Conservation (phyloP, 2,888 invertebrate genomes). For the Teinopalpus imperialis region DNA sequence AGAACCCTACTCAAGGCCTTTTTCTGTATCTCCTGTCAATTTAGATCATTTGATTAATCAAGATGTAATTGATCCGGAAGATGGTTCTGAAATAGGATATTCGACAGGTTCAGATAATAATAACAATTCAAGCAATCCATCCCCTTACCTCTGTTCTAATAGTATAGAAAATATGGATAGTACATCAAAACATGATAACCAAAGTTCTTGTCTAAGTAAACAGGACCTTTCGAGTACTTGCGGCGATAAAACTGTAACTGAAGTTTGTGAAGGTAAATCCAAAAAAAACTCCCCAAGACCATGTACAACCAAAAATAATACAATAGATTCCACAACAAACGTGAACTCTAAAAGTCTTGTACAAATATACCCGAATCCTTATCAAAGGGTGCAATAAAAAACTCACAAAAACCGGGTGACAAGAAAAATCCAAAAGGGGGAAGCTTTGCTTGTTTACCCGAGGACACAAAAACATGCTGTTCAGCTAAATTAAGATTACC, state of each 20-base stretch:
- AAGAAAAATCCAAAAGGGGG: neutral
- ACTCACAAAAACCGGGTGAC: neutral
- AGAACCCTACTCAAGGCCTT: neutral
- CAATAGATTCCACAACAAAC: slow-evolving; percentile 3
- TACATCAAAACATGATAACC: slow-evolving; percentile 6
- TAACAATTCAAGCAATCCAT: neutral
- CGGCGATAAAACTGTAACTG: slow-evolving; percentile 6
- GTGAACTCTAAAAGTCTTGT: neutral
- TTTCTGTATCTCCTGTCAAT: neutral
- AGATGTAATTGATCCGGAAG: no score
- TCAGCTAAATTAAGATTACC: neutral
- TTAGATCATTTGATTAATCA: no score
- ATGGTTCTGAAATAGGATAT: no score
- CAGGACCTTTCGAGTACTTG: neutral
- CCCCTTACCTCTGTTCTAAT: slow-evolving; percentile 6
- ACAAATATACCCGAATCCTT: neutral
- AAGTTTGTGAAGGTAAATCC: slow-evolving; percentile 15
- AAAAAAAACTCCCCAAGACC: neutral
- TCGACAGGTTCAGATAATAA: neutral
- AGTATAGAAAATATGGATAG: neutral
- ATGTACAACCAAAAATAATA: slow-evolving; percentile 1
- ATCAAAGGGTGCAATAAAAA: neutral
- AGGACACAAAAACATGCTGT: slow-evolving; percentile 7
- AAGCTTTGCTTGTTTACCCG: slow-evolving; percentile 3
- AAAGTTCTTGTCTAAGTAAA: slow-evolving; percentile 12